Evolutionary conservation across 1,140 invertebrate genomes (phyloP).

Genomic region (Gryllus bimaculatus): DNA sequence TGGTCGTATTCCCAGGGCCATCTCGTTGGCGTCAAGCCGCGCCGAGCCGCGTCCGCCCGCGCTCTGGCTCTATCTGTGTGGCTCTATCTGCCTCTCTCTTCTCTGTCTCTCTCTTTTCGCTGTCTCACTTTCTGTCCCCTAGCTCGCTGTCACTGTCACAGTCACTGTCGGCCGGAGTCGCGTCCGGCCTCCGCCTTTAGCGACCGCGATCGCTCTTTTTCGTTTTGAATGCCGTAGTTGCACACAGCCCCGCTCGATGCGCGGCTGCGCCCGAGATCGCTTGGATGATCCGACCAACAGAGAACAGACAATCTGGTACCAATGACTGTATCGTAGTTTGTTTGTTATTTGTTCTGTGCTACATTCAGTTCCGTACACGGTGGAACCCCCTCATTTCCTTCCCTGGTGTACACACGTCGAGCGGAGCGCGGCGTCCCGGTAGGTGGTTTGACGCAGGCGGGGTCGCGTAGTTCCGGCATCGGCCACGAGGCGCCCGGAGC

Average conservation of each 20-base stretch:
- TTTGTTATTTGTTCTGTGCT: constrained; percentile 23
- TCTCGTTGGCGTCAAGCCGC: neutral
- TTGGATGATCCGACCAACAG: constrained; percentile 10
- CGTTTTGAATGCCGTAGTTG: neutral
- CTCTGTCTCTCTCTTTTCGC: too few species aligned
- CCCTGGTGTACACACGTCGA: constrained; percentile 23
- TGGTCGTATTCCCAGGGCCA: constrained; percentile 9
- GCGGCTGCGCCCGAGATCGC: neutral
- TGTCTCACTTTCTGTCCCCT: too few species aligned
- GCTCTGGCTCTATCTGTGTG: neutral
- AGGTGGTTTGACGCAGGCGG: neutral
- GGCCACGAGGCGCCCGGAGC: neutral
- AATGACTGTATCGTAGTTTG: constrained; percentile 19
- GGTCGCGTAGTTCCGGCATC: too few species aligned
- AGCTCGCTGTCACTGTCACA: too few species aligned
- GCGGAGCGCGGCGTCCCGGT: neutral
- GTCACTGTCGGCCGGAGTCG: too few species aligned
- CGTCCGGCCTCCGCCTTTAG: too few species aligned
- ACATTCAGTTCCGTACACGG: constrained; percentile 22
- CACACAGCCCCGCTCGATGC: neutral
- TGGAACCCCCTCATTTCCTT: constrained; percentile 20
- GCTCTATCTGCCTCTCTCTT: too few species aligned
- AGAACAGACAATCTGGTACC: constrained; percentile 14
- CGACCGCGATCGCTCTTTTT: neutral
- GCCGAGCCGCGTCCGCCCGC: neutral